Base-by-base conservation (phyloP, 1,140 invertebrate species). In the Atta cephalotes region DNA sequence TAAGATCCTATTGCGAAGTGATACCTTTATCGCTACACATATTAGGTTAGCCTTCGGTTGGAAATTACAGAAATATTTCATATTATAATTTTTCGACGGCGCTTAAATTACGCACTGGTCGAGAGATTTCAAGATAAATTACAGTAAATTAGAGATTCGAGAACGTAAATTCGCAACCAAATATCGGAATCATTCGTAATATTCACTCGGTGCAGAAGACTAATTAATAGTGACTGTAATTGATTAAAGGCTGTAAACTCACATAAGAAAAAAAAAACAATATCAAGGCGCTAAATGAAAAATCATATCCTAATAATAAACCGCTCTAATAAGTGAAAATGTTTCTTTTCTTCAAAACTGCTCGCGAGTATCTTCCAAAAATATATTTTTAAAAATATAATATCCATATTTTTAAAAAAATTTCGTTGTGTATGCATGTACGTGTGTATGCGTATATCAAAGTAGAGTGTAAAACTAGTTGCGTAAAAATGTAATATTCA, bases 1-100 rank as follows among this genome's bases (percentile, higher is more conserved):
- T 82, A 51, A 74, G n/a, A 53, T 31, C 39, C 80, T 74, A 72
- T 82, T 31, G 56, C 56, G 6, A 82, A 82, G 39, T 82, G 39
- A 74, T 60, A 82, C 49, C 21, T 49, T 72, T 82, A 82, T 82
- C 68, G 18, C 68, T 82, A 82, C 6, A 21, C 58, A 14, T 45
- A 58, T 71, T 39, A 45, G 28, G 45, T 82, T 72, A 82, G 25
- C 68, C 35, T 31, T 70, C 62, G 39, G 28, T 66, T 39, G 18
- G 10, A 82, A 82, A 31, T 72, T 62, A 72, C 68, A 74, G 21
- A 82, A 72, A 28, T 45, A 58, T 28, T 35, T 66, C 21, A n/a
- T 21, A 45, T 58, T 72, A 58, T 60, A 60, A 2, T 82, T 60
- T 21, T 58, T 81, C 5, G 7, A 58, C 18, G 39, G 51, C 21